Conservation (phyloP, 2,888 invertebrate genomes). For the Eristalis tenax region DNA sequence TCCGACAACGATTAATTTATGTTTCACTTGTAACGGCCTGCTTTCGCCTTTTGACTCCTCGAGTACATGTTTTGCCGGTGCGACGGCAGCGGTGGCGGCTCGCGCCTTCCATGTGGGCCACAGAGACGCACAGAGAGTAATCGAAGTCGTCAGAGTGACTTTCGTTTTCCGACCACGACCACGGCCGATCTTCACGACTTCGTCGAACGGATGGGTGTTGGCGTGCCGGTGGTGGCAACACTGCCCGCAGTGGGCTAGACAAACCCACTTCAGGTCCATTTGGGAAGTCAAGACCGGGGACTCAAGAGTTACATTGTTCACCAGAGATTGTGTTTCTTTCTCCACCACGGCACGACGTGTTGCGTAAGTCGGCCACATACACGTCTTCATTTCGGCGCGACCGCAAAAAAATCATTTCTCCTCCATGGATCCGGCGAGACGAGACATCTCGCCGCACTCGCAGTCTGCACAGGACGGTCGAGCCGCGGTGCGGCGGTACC, state of each 20-base stretch:
- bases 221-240: neutral
- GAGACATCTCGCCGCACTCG: neutral
- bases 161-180: conserved; percentile 34
- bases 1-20: conserved; percentile 57
- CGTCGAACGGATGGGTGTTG: neutral
- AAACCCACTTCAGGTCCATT: conserved; percentile 53
- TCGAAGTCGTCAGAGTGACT: conserved; percentile 22
- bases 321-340: conserved; percentile 21
- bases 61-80: conserved; percentile 4
- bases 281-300: neutral
- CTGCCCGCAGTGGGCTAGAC: conserved; percentile 25
- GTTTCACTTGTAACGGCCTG: conserved; percentile 35
- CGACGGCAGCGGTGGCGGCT: neutral
- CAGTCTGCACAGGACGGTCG: neutral
- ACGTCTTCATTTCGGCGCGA: conserved; percentile 11
- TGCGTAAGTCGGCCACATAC: conserved; percentile 40
- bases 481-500: neutral
- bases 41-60: conserved; percentile 41
- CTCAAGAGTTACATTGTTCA: conserved; percentile 33
- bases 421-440: conserved; percentile 24
- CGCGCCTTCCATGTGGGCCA: neutral
- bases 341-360: conserved; percentile 14
- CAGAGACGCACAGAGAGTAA: neutral
- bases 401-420: conserved; percentile 28
- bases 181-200: conserved; percentile 10